These are phyloP conservation scores for Lamellibrachia satsuma DNA, from an alignment of 2,888 invertebrate genomes.

Conservation along the genomic window DNA sequence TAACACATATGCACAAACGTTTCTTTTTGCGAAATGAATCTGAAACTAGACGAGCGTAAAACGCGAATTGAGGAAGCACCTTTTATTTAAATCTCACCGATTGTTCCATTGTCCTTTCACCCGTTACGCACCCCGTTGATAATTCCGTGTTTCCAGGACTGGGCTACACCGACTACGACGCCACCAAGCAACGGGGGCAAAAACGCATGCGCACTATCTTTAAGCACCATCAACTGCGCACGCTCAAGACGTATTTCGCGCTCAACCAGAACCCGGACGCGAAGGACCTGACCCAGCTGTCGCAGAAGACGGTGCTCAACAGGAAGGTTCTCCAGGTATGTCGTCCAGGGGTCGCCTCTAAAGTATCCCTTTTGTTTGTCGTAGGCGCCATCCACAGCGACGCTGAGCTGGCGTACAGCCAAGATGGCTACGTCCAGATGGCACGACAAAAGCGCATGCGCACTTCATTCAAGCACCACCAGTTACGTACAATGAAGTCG, in stretches of 20 bases:
- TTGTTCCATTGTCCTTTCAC: neutral
- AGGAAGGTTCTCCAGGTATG: conserved; percentile 94
- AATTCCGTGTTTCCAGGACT: neutral
- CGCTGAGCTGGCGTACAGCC: neutral
- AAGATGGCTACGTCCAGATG: conserved; percentile 17
- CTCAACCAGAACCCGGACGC: conserved; percentile 99
- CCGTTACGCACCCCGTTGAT: neutral
- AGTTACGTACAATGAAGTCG: conserved; percentile 97
- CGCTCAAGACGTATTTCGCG: conserved; percentile 99
- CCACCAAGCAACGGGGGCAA: conserved; percentile 71
- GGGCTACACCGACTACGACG: neutral
- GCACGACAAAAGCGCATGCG: conserved; percentile 93
- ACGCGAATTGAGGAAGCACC: no score
- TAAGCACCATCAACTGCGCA: conserved; percentile 97
- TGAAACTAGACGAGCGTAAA: no score
- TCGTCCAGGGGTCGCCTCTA: neutral
- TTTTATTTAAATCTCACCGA: no score
- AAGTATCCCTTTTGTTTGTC: conserved; percentile 4
- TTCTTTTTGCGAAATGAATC: no score
- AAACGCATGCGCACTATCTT: conserved; percentile 99
- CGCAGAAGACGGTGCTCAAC: conserved; percentile 98
- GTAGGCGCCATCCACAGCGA: conserved; percentile 10
- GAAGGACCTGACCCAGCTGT: conserved; percentile 96
- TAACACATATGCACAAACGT: no score
- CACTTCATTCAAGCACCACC: conserved; percentile 99